These are phyloP conservation scores for Orius insidiosus DNA, from an alignment of 1,140 invertebrate species.

Conservation along the genomic window DNA sequence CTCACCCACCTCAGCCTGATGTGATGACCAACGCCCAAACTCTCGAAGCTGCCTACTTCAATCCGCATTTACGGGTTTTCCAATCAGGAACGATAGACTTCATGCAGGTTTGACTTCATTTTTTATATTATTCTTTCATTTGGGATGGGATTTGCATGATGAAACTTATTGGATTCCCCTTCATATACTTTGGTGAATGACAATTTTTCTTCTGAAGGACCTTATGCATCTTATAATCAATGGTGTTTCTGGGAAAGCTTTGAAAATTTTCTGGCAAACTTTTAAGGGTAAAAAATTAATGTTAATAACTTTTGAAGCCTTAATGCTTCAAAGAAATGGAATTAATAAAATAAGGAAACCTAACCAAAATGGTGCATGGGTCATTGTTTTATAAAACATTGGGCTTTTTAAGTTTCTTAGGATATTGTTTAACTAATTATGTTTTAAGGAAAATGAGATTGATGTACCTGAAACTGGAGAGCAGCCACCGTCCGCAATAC, in stretches of 20 bases:
- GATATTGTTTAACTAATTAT: neutral
- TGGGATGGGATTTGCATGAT: neutral
- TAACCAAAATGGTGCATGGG: neutral
- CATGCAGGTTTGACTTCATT: slow-evolving; percentile 13
- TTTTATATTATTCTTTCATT: neutral
- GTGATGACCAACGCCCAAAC: neutral
- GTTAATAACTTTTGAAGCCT: too few species aligned
- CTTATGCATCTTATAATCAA: neutral
- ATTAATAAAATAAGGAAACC: too few species aligned
- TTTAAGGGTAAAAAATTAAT: too few species aligned
- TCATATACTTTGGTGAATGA: neutral
- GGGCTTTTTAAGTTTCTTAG: neutral
- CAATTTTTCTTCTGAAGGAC: neutral
- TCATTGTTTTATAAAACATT: neutral
- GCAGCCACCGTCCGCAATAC: slow-evolving; percentile 5
- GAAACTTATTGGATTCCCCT: slow-evolving; percentile 1
- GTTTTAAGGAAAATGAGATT: slow-evolving; percentile 14
- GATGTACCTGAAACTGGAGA: slow-evolving; percentile 10
- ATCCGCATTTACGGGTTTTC: slow-evolving; percentile 14
- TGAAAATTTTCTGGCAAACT: neutral
- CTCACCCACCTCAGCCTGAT: neutral
- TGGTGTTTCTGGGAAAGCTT: neutral
- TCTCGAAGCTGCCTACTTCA: slow-evolving; percentile 11
- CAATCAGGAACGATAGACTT: slow-evolving; percentile 16
- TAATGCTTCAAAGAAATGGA: too few species aligned